Evolutionary conservation across 2,113 vertebrate genomes (phyloP).

Genomic region (Antechinus flavipes): DNA sequence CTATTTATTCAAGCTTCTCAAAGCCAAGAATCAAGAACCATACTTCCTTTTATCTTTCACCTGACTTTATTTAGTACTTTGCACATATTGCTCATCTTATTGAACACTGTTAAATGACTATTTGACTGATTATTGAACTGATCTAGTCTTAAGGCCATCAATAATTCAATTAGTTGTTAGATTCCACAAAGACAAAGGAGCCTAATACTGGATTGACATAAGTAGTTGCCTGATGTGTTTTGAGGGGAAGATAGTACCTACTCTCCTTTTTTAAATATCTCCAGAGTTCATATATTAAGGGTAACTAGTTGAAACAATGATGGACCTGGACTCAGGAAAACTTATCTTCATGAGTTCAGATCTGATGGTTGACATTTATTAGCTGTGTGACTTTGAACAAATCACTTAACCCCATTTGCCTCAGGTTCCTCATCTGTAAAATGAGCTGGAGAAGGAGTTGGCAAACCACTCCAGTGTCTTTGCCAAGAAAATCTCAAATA

Average conservation of each 20-base stretch:
- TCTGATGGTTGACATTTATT: background rate
- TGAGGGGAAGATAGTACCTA: background rate
- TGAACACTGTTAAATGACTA: background rate
- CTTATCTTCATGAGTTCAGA: background rate
- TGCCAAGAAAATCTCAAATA: background rate
- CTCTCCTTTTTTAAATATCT: background rate
- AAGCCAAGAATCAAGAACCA: background rate
- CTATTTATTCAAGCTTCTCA: background rate
- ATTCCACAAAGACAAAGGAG: background rate
- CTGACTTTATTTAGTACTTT: background rate
- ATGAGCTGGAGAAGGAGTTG: background rate
- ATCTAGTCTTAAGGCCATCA: background rate
- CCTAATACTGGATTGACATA: background rate
- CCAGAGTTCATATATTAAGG: background rate
- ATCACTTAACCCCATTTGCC: background rate
- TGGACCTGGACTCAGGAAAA: background rate
- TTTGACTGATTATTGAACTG: background rate
- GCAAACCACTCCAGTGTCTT: background rate
- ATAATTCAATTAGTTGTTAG: background rate
- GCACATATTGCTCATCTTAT: background rate
- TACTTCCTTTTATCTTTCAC: background rate
- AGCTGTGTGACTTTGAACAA: background rate
- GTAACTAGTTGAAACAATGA: background rate
- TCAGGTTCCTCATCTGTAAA: background rate
- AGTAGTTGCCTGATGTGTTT: background rate